Evolutionary conservation across 2,888 invertebrate species (phyloP), one percentile per base, ranked within the genome.

Genomic region (Aleiodes leptofemur): DNA sequence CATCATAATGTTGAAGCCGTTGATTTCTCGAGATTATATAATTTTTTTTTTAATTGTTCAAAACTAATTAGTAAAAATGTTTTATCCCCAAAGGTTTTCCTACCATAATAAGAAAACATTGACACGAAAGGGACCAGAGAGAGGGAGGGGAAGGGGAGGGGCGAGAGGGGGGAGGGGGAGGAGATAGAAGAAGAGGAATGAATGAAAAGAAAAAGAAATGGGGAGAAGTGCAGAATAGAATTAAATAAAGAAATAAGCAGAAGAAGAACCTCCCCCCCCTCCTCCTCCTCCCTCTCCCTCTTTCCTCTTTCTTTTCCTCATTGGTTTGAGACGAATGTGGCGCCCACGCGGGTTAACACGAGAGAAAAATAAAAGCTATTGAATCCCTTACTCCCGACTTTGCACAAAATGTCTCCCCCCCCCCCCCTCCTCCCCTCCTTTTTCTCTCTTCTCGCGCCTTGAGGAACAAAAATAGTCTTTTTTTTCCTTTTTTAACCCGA

Each of bases 351-450:
- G 83, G 81, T 86, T 86, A 86, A 86, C 84, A 83, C 87, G 84
- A 83, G 85, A 83, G 84, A 82, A 84, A 86, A 87, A 88, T 88
- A 87, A 88, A 88, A 85, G 86, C 88, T 86, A 88, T 88, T 88
- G 88, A 88, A 86, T 87, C 80, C 77, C 78, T 76, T 77, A 80
- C 80, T 78, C 76, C 79, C 78, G 59, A 61, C 61, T 51, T 31
- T 50, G 50, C 51, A 50, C 59, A 29, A 29, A 57, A 29, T 57
- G 31, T 61, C 31, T 51, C 57, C 68, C 16, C 11, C 69, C 69
- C 59, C 59, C n/a, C 51, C 68, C 16, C 11, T 72, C 69, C 59
- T 55, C n/a, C 51, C 43, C 16, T 38, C 50, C n/a, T 7, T 4
- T 23, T 8, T 55, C 59, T 57, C 57, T 70, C 69, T 71, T 43